These are phyloP conservation scores for Drosophila aff. DNA, from an alignment of 1,140 invertebrate genomes.

Conservation along the genomic window DNA sequence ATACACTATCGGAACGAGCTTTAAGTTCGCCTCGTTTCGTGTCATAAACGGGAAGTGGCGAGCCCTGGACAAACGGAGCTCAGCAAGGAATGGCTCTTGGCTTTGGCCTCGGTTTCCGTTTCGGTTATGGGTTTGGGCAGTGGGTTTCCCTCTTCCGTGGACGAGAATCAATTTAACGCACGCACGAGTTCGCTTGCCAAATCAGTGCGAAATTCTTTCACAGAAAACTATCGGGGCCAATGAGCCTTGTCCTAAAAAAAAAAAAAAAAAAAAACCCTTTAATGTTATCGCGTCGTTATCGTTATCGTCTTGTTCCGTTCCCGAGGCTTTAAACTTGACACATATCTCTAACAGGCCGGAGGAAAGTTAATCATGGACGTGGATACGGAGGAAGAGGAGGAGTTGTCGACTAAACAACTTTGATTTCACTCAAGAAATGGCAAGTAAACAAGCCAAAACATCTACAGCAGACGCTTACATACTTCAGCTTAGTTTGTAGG, in stretches of 20 bases:
- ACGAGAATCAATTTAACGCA: constrained; percentile 75
- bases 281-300: constrained; percentile 49
- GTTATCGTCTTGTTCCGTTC: constrained; percentile 25
- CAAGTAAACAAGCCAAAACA: constrained; percentile 58
- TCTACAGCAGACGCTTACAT: constrained; percentile 43
- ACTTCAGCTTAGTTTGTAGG: constrained; percentile 62
- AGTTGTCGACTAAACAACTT: constrained; percentile 37
- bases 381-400: background rate
- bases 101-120: constrained; percentile 1
- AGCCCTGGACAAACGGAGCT: constrained; percentile 53
- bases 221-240: constrained; percentile 60
- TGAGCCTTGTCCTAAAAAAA: constrained; percentile 47
- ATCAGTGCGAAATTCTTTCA: constrained; percentile 71
- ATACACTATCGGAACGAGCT: constrained; percentile 30
- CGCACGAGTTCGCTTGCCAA: constrained; percentile 68
- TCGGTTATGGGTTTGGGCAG: constrained; percentile 11
- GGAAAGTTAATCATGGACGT: constrained; percentile 61
- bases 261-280: constrained; percentile 19
- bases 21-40: constrained; percentile 56
- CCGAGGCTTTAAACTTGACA: constrained; percentile 69
- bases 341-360: constrained; percentile 32
- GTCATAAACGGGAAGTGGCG: constrained; percentile 48
- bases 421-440: constrained; percentile 68
- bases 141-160: constrained; percentile 8
- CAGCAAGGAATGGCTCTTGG: constrained; percentile 17